Conservation (phyloP, 2,113 vertebrate genomes). For the Thermophis baileyi region DNA sequence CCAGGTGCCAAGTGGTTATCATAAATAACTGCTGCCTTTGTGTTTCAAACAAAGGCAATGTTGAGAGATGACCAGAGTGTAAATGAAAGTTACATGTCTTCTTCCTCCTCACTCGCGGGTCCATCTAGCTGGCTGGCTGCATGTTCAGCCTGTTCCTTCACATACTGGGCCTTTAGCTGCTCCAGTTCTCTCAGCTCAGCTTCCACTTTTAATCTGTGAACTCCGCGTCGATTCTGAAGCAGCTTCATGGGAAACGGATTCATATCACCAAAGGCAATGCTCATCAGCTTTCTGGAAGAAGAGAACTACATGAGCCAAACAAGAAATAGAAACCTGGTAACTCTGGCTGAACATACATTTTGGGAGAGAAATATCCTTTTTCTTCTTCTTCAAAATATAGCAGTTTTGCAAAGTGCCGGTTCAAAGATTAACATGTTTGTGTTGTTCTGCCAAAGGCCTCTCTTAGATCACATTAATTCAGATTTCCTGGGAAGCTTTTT, state of each 20-base stretch:
- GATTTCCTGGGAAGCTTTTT: not conserved
- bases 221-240: slow-evolving; percentile 74
- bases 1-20: not conserved
- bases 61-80: not conserved
- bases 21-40: not conserved
- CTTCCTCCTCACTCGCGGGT: slow-evolving; percentile 82
- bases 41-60: not conserved
- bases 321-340: not conserved
- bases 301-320: not conserved
- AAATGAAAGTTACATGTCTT: slow-evolving; percentile 62
- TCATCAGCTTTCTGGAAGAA: slow-evolving; percentile 77
- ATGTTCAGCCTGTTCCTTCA: slow-evolving; percentile 64
- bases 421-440: not conserved
- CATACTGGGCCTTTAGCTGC: slow-evolving; percentile 77
- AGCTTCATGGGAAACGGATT: slow-evolving; percentile 88
- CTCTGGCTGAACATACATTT: not conserved
- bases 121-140: slow-evolving; percentile 61
- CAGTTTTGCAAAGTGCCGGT: not conserved
- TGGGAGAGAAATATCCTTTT: not conserved
- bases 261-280: slow-evolving; percentile 87
- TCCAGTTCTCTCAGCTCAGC: slow-evolving; percentile 80
- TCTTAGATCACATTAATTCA: not conserved
- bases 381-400: not conserved
- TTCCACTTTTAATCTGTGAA: slow-evolving; percentile 81
- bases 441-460: not conserved